These are phyloP conservation scores for Romanogobio albipinnatus DNA, from an alignment of 2,113 vertebrate genomes.

Conservation along the genomic window DNA sequence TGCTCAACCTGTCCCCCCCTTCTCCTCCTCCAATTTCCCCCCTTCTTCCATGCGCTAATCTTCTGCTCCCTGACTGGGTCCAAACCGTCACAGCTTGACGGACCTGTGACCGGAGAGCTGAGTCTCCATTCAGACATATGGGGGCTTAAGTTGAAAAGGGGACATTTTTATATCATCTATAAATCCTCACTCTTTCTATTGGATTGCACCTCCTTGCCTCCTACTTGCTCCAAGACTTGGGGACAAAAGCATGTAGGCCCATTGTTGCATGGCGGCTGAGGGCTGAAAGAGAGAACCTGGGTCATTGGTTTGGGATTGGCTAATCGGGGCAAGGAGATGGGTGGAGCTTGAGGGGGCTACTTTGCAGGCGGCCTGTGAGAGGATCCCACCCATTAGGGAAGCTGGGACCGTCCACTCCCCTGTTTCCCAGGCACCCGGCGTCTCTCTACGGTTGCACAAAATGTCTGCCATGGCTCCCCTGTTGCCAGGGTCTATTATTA, in stretches of 20 bases:
- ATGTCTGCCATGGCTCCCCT: slow-evolving; percentile 72
- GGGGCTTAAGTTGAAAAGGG: slow-evolving; percentile 6
- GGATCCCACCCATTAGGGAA: slow-evolving; percentile 49
- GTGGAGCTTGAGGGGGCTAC: slow-evolving; percentile 47
- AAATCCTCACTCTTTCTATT: slow-evolving; percentile 34
- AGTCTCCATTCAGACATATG: slow-evolving; percentile 20
- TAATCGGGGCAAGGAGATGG: slow-evolving; percentile 57
- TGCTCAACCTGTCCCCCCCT: slow-evolving; percentile 59
- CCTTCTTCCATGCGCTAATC: slow-evolving; percentile 16
- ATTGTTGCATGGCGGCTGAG: slow-evolving; percentile 53
- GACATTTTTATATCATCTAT: slow-evolving; percentile 42
- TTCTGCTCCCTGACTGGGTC: slow-evolving; percentile 17
- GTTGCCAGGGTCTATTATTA: slow-evolving; percentile 79
- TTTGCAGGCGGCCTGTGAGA: slow-evolving; percentile 9
- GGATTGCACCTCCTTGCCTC: slow-evolving; percentile 36
- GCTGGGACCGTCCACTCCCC: slow-evolving; percentile 60
- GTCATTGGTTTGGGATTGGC: slow-evolving; percentile 65
- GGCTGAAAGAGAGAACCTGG: slow-evolving; percentile 59
- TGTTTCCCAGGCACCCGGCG: slow-evolving; percentile 66
- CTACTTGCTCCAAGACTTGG: slow-evolving; percentile 41
- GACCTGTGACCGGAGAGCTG: slow-evolving; percentile 17
- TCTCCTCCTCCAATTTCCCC: slow-evolving; percentile 14
- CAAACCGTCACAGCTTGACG: slow-evolving; percentile 16
- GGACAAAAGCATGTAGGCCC: slow-evolving; percentile 52
- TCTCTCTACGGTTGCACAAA: slow-evolving; percentile 77